Evolutionary conservation across 2,797 vertebrate genomes (phyloP), one percentile per base, ranked within the genome.

Genomic region (Spatula versicolor): DNA sequence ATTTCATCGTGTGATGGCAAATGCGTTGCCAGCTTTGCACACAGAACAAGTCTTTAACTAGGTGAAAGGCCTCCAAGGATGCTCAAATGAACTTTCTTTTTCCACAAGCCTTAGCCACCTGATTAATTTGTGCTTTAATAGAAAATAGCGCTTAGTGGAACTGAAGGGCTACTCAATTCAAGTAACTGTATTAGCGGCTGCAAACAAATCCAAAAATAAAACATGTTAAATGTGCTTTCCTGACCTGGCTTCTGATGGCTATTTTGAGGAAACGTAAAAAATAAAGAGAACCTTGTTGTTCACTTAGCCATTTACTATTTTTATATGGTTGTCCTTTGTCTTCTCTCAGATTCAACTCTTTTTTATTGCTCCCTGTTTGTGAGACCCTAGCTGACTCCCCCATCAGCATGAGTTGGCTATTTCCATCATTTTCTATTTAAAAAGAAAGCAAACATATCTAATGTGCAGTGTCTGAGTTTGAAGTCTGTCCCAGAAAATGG

Each of bases 401-500:
- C 74, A 50, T 35, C 46, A 93, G n/a, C 67, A 73, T 45, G 33
- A 91, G 48, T 10, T 90, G 64, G 48, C 37, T 83, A 52, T 86
- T 73, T 62, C 52, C 52, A 80, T 56, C 2, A 71, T n/a, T 72
- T 68, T 79, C 74, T 85, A 23, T 93, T 92, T 82, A 75, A 82
- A 94, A n/a, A 81, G 71, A 83, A 92, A 95, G 69, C 20, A 79
- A 85, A 86, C 11, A 43, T 52, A 78, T 80, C 6, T 76, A 74
- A 84, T 45, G 77, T 69, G 19, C 52, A 86, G 43, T 48, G 33
- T 56, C 64, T 48, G 21, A 62, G 37, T 74, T 63, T 88, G 35
- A 88, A 95, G 88, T 83, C 26, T 90, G 22, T 54, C n/a, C 21
- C 13, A 14, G 82, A 83, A 95, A 92, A 93, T 15, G 37, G 28